Percentiles rank a stretch among this genome's conserved stretches.
These are phyloP conservation scores for Redunca redunca DNA, from an alignment of 2,113 vertebrate species.

Conservation along the genomic window DNA sequence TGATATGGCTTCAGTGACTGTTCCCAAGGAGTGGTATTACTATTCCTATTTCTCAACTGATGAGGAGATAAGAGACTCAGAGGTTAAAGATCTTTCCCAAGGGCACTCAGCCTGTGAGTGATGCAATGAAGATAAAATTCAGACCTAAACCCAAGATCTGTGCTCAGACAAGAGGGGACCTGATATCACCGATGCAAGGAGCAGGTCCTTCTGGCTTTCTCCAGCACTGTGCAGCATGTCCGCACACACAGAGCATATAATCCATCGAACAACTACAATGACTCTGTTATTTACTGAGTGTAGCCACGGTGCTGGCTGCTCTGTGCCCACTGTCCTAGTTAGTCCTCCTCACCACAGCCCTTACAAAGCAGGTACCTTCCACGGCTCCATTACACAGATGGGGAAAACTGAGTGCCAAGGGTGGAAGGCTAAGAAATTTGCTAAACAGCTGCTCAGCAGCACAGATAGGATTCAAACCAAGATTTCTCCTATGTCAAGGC, in stretches of 20 bases:
- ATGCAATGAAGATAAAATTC: neutral
- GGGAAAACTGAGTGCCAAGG: neutral
- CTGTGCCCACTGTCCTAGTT: neutral
- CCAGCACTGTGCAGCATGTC: neutral
- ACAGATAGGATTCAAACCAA: neutral
- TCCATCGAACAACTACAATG: rapidly evolving
- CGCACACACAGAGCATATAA: neutral
- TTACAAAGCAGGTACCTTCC: neutral
- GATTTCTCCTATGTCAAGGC: neutral
- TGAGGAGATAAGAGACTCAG: neutral
- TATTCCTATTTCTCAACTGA: neutral
- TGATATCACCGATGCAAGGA: neutral
- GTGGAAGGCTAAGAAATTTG: neutral
- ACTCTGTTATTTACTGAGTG: neutral
- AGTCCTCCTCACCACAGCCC: neutral
- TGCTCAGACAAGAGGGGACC: neutral
- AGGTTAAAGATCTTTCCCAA: neutral
- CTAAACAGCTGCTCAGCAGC: neutral
- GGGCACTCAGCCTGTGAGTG: neutral
- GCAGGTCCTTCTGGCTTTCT: neutral
- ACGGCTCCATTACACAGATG: neutral
- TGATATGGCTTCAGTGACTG: neutral
- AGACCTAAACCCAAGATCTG: neutral
- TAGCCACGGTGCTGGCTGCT: neutral
- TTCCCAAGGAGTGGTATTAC: neutral